A percentile compares a stretch with the other conserved stretches of the same genome.
phyloP scores from a whole-genome alignment of 2,888 invertebrate species.

The Lamproptera curius region DNA sequence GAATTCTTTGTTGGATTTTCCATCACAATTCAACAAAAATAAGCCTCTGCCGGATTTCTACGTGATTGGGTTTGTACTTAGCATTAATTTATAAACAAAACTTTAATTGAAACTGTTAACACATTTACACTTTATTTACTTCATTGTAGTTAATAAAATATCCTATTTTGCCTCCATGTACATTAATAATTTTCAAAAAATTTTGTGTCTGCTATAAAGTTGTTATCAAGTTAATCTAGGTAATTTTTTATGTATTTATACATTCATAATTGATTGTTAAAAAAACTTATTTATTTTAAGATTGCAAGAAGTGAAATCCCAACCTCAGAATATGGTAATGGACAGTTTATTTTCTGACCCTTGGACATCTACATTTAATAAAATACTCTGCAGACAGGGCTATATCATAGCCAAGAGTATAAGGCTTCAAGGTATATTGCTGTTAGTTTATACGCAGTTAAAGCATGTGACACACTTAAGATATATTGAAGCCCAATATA shows the following conservation, averaged over 20 bases:
- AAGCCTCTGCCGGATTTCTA: constrained; percentile 88
- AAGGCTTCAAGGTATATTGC: constrained; percentile 89
- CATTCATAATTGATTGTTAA: too few species aligned
- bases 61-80: constrained; percentile 83
- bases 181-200: too few species aligned
- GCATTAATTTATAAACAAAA: neutral
- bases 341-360: constrained; percentile 90
- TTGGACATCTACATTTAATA: constrained; percentile 88
- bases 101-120: too few species aligned
- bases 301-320: constrained; percentile 93
- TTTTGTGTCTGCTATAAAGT: too few species aligned
- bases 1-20: constrained; percentile 83
- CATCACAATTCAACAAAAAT: constrained; percentile 78
- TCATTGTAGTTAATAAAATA: too few species aligned
- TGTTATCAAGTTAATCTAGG: too few species aligned
- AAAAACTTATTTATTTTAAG: constrained; percentile 51
- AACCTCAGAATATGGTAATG: constrained; percentile 89
- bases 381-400: constrained; percentile 81
- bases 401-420: constrained; percentile 89
- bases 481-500: constrained; percentile 91
- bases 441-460: constrained; percentile 87
- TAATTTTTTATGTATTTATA: too few species aligned
- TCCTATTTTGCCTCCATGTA: too few species aligned
- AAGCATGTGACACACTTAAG: constrained; percentile 89
- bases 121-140: too few species aligned